Conservation (phyloP, 2,888 invertebrate species). For the Drosophila atroscutellata region DNA sequence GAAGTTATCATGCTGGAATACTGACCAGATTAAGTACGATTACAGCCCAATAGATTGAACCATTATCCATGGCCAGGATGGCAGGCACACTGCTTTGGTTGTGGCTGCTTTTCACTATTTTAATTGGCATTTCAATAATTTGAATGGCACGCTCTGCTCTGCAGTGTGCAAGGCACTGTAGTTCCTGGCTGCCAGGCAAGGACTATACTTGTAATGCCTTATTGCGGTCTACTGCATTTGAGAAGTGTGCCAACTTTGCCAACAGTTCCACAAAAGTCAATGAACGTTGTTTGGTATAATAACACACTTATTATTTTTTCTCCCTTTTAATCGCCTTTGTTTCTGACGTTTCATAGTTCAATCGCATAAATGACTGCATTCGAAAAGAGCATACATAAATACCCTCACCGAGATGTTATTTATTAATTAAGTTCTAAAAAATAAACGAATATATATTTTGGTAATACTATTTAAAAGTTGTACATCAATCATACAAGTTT, state of each 20-base stretch:
- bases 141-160: conserved; percentile 17
- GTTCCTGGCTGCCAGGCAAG: conserved; percentile 28
- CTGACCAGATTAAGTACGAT: conserved; percentile 30
- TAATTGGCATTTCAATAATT: conserved; percentile 68
- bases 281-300: conserved; percentile 57
- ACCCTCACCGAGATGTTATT: not conserved
- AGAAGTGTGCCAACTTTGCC: conserved; percentile 47
- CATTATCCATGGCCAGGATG: conserved; percentile 26
- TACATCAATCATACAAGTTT: no score
- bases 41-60: conserved; percentile 44
- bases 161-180: conserved; percentile 12
- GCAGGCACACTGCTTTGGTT: conserved; percentile 24
- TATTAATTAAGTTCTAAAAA: not conserved
- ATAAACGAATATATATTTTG: no score
- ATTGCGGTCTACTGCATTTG: conserved; percentile 52
- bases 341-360: conserved; percentile 15
- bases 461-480: no score
- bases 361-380: conserved; percentile 3
- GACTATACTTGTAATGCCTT: conserved; percentile 15
- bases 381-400: not conserved
- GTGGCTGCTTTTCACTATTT: conserved; percentile 34
- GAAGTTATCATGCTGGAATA: conserved; percentile 14
- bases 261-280: conserved; percentile 42
- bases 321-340: conserved; percentile 2
- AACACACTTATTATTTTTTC: conserved; percentile 49